Percentiles rank a stretch among this genome's conserved stretches.
Evolutionary conservation across 2,797 vertebrate genomes (phyloP).

Genomic region (Leptoclinus maculatus): DNA sequence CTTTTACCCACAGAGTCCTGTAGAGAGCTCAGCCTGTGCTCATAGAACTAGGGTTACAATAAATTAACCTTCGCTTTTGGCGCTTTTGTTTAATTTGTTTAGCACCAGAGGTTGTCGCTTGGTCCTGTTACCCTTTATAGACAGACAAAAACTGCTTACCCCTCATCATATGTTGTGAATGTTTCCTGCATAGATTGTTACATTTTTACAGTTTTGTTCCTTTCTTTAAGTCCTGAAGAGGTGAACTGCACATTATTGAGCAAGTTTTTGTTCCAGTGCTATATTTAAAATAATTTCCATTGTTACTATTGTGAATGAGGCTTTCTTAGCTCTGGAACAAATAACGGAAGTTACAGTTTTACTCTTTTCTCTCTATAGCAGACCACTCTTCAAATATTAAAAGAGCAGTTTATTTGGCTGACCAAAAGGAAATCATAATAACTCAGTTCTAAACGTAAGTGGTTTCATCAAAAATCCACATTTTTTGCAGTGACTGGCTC

Average conservation of each 20-base stretch:
- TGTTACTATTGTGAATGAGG: neutral
- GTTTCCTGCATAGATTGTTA: neutral
- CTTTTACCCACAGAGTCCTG: no score
- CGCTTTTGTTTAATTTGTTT: neutral
- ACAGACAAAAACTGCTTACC: neutral
- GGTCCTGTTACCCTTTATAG: neutral
- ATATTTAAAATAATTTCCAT: neutral
- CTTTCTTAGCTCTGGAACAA: neutral
- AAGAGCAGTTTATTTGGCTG: neutral
- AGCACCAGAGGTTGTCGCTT: neutral
- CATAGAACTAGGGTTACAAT: neutral
- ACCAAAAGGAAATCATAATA: neutral
- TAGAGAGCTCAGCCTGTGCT: neutral
- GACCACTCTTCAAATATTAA: neutral
- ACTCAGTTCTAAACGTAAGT: neutral
- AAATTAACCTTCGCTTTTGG: neutral
- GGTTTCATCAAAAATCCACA: constrained; percentile 5
- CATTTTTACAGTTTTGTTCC: neutral
- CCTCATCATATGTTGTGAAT: neutral
- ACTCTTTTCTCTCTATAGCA: neutral
- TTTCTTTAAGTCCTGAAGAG: neutral
- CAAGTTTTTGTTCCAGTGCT: neutral
- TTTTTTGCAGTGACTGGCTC: neutral
- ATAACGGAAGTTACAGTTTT: neutral
- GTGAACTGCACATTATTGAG: neutral